Evolutionary conservation across 2,888 invertebrate species (phyloP).

Genomic region (Trimorus sp.): DNA sequence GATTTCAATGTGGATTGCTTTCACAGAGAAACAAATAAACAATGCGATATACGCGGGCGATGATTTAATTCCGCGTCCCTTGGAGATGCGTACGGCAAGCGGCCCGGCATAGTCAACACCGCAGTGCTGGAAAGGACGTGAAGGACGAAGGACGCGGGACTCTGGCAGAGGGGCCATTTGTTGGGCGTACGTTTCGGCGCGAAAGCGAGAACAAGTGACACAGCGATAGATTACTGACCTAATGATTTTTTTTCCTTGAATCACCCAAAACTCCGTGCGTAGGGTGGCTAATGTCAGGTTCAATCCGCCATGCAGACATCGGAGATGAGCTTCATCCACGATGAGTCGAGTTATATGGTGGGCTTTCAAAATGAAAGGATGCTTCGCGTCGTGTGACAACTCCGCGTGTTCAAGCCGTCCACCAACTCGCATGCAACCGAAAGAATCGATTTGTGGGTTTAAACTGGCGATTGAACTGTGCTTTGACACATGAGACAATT

Average conservation of each 20-base stretch:
- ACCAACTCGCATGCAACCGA: too few relatives aligned
- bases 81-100: background rate
- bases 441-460: too few relatives aligned
- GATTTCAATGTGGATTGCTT: conserved; percentile 11
- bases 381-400: background rate
- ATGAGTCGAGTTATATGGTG: background rate
- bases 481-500: too few relatives aligned
- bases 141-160: conserved; percentile 9
- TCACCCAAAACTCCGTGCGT: conserved; percentile 1
- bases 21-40: conserved; percentile 3
- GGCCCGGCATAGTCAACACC: conserved; percentile 18
- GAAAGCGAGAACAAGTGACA: background rate
- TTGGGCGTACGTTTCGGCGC: background rate
- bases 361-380: background rate
- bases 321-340: background rate
- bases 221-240: conserved; percentile 4
- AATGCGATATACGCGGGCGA: conserved; percentile 8
- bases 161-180: conserved; percentile 7
- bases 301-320: conserved; percentile 1
- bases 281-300: conserved; percentile 4
- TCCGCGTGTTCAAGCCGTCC: background rate
- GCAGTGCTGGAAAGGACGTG: conserved; percentile 1
- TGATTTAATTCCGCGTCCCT: background rate
- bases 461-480: too few relatives aligned
- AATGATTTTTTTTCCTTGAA: conserved; percentile 2